phyloP scores from a whole-genome alignment of 2,888 invertebrate genomes.

The Nebria brevicollis region DNA sequence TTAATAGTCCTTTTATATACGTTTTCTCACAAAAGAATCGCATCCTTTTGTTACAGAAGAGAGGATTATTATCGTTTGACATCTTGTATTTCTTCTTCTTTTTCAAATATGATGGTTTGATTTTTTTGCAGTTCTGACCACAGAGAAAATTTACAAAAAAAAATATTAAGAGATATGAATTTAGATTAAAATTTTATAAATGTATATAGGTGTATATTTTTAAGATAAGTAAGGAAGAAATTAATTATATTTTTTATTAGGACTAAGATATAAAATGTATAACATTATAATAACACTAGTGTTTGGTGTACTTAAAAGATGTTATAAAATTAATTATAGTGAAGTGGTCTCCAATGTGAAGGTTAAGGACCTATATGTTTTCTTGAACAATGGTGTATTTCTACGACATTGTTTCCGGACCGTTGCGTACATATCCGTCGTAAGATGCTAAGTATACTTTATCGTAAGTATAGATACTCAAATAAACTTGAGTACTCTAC shows the following conservation, averaged over 20 bases:
- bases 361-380: slow-evolving; percentile 41
- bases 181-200: too few relatives aligned
- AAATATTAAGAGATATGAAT: too few relatives aligned
- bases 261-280: neutral
- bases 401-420: slow-evolving; percentile 40
- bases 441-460: neutral
- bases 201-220: too few relatives aligned
- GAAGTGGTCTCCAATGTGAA: slow-evolving; percentile 1
- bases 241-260: neutral
- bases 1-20: neutral
- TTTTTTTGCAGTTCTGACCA: neutral
- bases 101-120: neutral
- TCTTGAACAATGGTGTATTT: slow-evolving; percentile 35
- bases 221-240: neutral
- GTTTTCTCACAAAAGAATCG: neutral
- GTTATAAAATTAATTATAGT: neutral
- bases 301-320: neutral
- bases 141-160: neutral
- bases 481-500: neutral
- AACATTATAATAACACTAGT: neutral
- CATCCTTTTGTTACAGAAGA: neutral
- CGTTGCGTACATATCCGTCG: slow-evolving; percentile 33
- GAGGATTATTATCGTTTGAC: slow-evolving; percentile 1
- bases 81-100: slow-evolving; percentile 1
- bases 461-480: neutral